Evolutionary conservation across 1,140 invertebrate genomes (phyloP).

Genomic region (Latrodectus geometricus): DNA sequence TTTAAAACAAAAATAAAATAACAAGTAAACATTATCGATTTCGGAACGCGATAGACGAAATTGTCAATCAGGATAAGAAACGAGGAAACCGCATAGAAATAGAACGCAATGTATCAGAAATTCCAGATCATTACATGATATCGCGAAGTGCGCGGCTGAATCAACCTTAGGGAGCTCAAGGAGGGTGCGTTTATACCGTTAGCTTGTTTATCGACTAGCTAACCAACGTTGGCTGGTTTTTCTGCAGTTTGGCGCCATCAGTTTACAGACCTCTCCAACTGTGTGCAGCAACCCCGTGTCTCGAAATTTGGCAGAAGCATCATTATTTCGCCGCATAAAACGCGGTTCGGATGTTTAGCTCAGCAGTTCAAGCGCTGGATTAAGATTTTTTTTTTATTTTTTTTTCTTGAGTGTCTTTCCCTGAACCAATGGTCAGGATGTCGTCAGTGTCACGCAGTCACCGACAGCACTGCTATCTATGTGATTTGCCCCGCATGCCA

Average conservation of each 20-base stretch:
- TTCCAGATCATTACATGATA: neutral
- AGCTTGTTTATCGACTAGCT: neutral
- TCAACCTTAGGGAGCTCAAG: neutral
- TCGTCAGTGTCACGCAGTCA: conserved; percentile 71
- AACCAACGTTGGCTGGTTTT: neutral
- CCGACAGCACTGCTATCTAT: conserved; percentile 97
- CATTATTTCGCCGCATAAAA: neutral
- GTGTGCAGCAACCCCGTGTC: neutral
- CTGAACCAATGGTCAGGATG: conserved; percentile 61
- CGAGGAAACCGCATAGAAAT: neutral
- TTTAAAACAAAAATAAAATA: too few relatives aligned
- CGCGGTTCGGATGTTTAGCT: neutral
- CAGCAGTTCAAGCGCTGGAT: neutral
- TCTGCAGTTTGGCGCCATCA: neutral
- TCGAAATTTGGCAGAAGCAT: neutral
- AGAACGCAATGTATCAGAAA: neutral
- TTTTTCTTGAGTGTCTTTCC: neutral
- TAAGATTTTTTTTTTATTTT: neutral
- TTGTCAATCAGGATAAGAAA: neutral
- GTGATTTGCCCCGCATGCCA: conserved; percentile 97
- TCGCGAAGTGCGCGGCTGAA: conserved; percentile 5
- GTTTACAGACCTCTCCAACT: neutral
- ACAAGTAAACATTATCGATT: too few relatives aligned
- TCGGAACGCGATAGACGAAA: too few relatives aligned
- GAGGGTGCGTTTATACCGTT: neutral